Base-by-base conservation (phyloP, 2,888 invertebrate species). In the Andrena dorsata region DNA sequence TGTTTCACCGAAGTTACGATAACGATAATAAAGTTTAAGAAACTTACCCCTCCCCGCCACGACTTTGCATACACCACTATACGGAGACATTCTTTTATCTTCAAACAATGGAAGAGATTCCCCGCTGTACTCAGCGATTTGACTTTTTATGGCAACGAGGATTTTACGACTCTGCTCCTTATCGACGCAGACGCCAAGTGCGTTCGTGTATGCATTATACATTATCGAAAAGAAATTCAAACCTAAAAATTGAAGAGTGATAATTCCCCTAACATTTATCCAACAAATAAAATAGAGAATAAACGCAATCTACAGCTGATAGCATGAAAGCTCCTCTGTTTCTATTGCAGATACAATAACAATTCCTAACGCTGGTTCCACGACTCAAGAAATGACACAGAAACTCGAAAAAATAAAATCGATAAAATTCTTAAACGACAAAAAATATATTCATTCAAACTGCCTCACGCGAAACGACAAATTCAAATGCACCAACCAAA, bases 131-230 rank as follows among this genome's bases (percentile, higher is more conserved):
- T 68, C 75, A 49, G 28, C 58, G 70, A 74, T 79, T 84, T 51
- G 41, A 78, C 70, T 84, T 80, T 82, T 76, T 80, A 80, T 58
- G 66, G 56, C 60, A 41, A 28, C n/a, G 23, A 35, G 30, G 60
- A 20, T 69, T 84, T 86, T 86, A 80, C 71, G 80, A 32, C 61
- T 13, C 53, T 51, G 26, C 23, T 63, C 64, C 60, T 51, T 76
- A 13, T 8, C 6, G 32, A 68, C 64, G 16, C 23, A 56, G 28
- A 61, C 64, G 8, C 20, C 13, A 10, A 60, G 51, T 76, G 65
- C 41, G 20, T 66, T 65, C 32, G 53, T 41, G 58, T 56, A 4
- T 41, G 41, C 16, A 41, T 41, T 41, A 26, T 53, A 51, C 51
- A 41, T 64, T 51, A 64, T 75, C 32, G 47, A 23, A 56, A 47